A percentile compares a stretch with the other conserved stretches of the same genome.
phyloP scores from a whole-genome alignment of 2,113 vertebrate species.

The Ibidorhyncha struthersii region DNA sequence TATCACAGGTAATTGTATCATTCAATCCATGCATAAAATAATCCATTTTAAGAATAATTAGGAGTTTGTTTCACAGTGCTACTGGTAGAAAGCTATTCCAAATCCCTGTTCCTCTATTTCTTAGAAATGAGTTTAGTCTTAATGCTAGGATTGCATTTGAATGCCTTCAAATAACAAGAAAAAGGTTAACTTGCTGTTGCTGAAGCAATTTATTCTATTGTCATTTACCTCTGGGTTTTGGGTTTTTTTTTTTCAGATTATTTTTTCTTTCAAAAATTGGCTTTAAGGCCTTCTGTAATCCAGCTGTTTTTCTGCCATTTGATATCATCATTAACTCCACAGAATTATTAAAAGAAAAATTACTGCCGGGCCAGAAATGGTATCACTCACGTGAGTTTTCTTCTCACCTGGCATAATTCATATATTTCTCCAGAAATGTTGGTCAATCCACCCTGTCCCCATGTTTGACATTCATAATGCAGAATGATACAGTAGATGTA shows the following conservation, averaged over 20 bases:
- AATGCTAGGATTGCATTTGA: background rate
- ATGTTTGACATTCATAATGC: background rate
- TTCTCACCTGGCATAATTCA: background rate
- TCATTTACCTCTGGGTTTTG: fast-evolving
- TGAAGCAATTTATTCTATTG: background rate
- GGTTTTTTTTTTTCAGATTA: background rate
- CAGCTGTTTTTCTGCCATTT: background rate
- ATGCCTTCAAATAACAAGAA: background rate
- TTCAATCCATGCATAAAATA: background rate
- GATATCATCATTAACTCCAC: background rate
- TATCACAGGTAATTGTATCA: background rate
- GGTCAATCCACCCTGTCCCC: background rate
- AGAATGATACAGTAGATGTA: background rate
- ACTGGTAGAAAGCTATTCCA: background rate
- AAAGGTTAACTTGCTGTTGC: background rate
- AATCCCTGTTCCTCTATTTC: background rate
- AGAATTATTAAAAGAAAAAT: background rate
- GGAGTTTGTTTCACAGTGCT: background rate
- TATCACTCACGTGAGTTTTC: background rate
- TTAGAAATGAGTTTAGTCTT: background rate
- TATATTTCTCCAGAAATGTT: background rate
- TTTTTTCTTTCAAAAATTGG: background rate
- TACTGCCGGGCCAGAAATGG: background rate
- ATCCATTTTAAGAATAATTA: background rate
- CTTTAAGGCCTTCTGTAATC: background rate